Evolutionary conservation across 2,888 invertebrate species (phyloP).

Genomic region (Cheilosia impressa): DNA sequence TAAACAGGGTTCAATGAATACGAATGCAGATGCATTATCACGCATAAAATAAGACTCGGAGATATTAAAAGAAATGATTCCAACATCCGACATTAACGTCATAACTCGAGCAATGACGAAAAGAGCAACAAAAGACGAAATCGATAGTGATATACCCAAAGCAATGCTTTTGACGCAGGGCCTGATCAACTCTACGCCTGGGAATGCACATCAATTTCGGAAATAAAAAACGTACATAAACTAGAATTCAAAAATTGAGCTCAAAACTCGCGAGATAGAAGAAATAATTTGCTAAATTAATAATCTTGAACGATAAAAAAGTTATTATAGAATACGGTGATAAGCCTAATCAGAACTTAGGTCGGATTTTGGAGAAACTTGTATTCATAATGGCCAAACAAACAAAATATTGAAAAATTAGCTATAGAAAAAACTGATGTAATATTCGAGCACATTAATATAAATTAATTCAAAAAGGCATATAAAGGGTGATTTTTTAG

Average conservation of each 20-base stretch:
- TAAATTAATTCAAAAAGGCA: too few relatives aligned
- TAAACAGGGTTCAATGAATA: too few relatives aligned
- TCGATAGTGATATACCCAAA: not conserved
- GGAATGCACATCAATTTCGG: not conserved
- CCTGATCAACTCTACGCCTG: constrained; percentile 1
- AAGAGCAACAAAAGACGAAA: too few relatives aligned
- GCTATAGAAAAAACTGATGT: not conserved
- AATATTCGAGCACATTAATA: too few relatives aligned
- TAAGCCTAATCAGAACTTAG: constrained; percentile 7
- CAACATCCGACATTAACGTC: too few relatives aligned
- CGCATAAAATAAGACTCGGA: too few relatives aligned
- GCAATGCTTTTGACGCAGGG: not conserved
- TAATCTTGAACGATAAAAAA: not conserved
- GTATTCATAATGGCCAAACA: not conserved
- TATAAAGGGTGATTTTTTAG: too few relatives aligned
- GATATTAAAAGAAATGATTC: too few relatives aligned
- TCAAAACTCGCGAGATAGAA: not conserved
- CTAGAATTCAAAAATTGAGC: too few relatives aligned
- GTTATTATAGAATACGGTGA: constrained; percentile 1
- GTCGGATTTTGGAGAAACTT: constrained; percentile 4
- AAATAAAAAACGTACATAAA: too few relatives aligned
- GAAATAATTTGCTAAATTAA: not conserved
- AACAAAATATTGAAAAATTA: not conserved
- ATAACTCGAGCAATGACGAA: too few relatives aligned
- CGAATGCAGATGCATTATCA: too few relatives aligned